phyloP scores from a whole-genome alignment of 2,888 invertebrate genomes.

The Pollenia angustigena region DNA sequence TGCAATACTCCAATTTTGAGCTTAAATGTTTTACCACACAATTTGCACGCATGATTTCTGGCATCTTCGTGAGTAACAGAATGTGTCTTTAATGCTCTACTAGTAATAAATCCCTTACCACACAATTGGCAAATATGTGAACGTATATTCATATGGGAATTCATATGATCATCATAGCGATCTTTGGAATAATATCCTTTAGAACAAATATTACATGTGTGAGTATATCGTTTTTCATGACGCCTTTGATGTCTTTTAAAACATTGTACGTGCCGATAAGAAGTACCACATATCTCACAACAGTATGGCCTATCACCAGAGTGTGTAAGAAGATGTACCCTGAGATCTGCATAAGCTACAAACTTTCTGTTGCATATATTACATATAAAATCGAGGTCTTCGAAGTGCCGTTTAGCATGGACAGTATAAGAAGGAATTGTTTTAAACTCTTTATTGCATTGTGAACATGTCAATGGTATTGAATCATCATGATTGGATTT shows the following conservation, averaged over 20 bases:
- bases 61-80: slow-evolving; percentile 68
- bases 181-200: slow-evolving; percentile 68
- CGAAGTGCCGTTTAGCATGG: slow-evolving; percentile 67
- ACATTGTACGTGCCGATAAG: slow-evolving; percentile 57
- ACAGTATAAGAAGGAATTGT: slow-evolving; percentile 50
- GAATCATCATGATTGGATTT: slow-evolving; percentile 66
- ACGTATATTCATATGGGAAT: slow-evolving; percentile 66
- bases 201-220: slow-evolving; percentile 68
- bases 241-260: slow-evolving; percentile 63
- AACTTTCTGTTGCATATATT: slow-evolving; percentile 62
- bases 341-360: slow-evolving; percentile 53
- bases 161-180: slow-evolving; percentile 68
- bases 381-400: slow-evolving; percentile 63
- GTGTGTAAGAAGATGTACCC: slow-evolving; percentile 64
- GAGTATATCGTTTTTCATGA: slow-evolving; percentile 63
- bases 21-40: slow-evolving; percentile 70
- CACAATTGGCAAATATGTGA: slow-evolving; percentile 64
- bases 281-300: slow-evolving; percentile 70
- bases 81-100: slow-evolving; percentile 66
- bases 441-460: slow-evolving; percentile 61
- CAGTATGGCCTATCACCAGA: slow-evolving; percentile 63
- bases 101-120: slow-evolving; percentile 67
- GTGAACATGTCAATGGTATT: slow-evolving; percentile 59
- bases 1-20: slow-evolving; percentile 66
- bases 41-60: slow-evolving; percentile 65